Percentiles rank a stretch among this genome's conserved stretches.
These are phyloP conservation scores for Palythoa grandis DNA, from an alignment of 92 coral and sea anemone species.

Conservation along the genomic window DNA sequence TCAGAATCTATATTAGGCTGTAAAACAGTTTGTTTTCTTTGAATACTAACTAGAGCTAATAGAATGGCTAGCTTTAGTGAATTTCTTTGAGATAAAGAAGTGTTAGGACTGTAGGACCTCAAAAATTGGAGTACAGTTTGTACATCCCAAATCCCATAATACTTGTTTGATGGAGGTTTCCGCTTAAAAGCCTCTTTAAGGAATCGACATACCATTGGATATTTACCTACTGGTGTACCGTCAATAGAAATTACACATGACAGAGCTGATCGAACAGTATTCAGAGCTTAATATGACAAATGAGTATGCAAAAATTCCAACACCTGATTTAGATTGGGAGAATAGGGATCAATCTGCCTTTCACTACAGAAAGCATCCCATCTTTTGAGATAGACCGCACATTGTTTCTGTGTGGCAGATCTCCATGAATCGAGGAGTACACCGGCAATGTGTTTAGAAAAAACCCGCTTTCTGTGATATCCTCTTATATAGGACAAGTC, in stretches of 20 bases:
- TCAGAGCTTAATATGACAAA: constrained; percentile 54
- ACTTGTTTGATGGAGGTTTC: constrained; percentile 52
- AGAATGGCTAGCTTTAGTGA: constrained; percentile 55
- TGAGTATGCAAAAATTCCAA: constrained; percentile 55
- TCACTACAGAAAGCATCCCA: constrained; percentile 60
- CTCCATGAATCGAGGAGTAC: too few relatives aligned
- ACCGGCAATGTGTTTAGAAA: too few relatives aligned
- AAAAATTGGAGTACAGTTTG: constrained; percentile 50
- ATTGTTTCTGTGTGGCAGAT: constrained; percentile 1
- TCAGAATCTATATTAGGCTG: neutral
- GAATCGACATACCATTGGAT: constrained; percentile 36
- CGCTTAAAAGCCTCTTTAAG: constrained; percentile 57
- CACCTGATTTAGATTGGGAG: constrained; percentile 51
- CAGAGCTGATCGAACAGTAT: constrained; percentile 55
- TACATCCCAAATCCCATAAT: constrained; percentile 61
- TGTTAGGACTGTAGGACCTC: constrained; percentile 46
- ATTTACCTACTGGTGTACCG: constrained; percentile 37
- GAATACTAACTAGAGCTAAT: constrained; percentile 16
- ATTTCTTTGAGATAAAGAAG: constrained; percentile 49
- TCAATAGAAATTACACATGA: constrained; percentile 19
- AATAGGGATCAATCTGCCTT: constrained; percentile 61
- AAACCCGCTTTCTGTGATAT: too few relatives aligned
- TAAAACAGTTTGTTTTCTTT: constrained; percentile 12
- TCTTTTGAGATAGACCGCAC: constrained; percentile 52
- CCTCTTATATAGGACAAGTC: too few relatives aligned